Evolutionary conservation across 1,140 invertebrate genomes (phyloP).

Genomic region (Pogonomyrmex californicus): DNA sequence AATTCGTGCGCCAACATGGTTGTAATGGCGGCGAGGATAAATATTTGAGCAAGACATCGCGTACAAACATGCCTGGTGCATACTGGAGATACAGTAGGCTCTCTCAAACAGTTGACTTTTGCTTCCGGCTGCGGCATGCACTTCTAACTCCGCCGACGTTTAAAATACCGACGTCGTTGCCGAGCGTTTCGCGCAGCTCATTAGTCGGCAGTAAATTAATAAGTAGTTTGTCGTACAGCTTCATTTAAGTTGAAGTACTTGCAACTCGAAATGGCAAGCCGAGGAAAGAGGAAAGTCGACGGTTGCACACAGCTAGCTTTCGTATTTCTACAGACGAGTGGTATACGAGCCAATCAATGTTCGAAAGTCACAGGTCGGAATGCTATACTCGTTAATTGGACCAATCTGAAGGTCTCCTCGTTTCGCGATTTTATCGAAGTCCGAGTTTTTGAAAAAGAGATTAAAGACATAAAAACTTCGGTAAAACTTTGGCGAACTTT

Average conservation of each 20-base stretch:
- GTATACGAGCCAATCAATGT: slow-evolving; percentile 72
- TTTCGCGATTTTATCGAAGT: slow-evolving; percentile 16
- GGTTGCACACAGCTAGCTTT: not conserved
- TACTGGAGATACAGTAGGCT: not conserved
- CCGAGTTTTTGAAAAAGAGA: slow-evolving; percentile 20
- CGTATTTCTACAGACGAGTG: slow-evolving; percentile 33
- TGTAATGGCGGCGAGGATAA: slow-evolving; percentile 9
- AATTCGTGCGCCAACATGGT: slow-evolving; percentile 16
- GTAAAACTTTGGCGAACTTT: slow-evolving; percentile 58
- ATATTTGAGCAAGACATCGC: slow-evolving; percentile 25
- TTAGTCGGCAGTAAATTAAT: slow-evolving; percentile 74
- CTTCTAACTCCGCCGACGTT: not conserved
- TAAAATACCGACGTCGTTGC: slow-evolving; percentile 17
- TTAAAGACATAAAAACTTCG: slow-evolving; percentile 51
- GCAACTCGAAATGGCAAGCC: not conserved
- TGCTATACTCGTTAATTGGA: slow-evolving; percentile 76
- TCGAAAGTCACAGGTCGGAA: slow-evolving; percentile 70
- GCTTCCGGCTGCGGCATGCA: not conserved
- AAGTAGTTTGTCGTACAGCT: slow-evolving; percentile 61
- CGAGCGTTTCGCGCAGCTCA: slow-evolving; percentile 33
- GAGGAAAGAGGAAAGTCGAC: not conserved
- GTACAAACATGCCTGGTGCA: not conserved
- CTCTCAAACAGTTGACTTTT: slow-evolving; percentile 18
- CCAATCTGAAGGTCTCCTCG: slow-evolving; percentile 63
- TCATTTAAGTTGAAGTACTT: slow-evolving; percentile 58